Base-by-base conservation (phyloP, 1,140 invertebrate species). In the Heliconius eleuchia region DNA sequence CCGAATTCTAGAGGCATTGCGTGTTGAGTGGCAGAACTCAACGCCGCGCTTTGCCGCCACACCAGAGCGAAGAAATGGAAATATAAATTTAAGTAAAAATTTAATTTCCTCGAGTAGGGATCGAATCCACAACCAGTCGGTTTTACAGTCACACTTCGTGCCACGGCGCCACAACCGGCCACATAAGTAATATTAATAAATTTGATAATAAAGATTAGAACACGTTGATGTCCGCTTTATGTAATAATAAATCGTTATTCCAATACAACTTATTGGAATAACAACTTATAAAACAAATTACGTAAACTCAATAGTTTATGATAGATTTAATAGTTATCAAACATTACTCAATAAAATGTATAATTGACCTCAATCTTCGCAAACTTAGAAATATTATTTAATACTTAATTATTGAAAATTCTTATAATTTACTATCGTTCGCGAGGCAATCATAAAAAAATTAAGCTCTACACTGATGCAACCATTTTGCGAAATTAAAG, bases 201-300 rank as follows among this genome's bases (percentile, higher is more conserved):
- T 52, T 19, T 18, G 50, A 18, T 52, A 19, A 52, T 5, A 52
- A 18, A 52, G 7, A 19, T 52, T 52, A 18, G 7, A 52, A 52
- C 6, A 18, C 18, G 18, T 19, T 19, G 18, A 52, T 27, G 60
- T 27, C 8, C 13, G 5, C 11, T 66, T 66, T 30, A 66, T 30
- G 27, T 13, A 66, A 66, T 66, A 66, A 23, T 37, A 60, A 60
- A 60, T 23, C 27, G n/a, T 60, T 60, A 11, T 60, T 23, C n/a
- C 8, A 8, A 60, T 55, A 55, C 1, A 60, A n/a, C 7, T 60
- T 52, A 52, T 11, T 46, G 9, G 13, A 11, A 11, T 46, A 13
- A 11, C 42, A 52, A 52, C 42, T 46, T 46, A 60, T 37, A 71
- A 71, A 71, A 71, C 34, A 71, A 34, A 71, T 72, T 39, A 72